phyloP scores from a whole-genome alignment of 2,113 vertebrate genomes.

The Syrmaticus mikado region DNA sequence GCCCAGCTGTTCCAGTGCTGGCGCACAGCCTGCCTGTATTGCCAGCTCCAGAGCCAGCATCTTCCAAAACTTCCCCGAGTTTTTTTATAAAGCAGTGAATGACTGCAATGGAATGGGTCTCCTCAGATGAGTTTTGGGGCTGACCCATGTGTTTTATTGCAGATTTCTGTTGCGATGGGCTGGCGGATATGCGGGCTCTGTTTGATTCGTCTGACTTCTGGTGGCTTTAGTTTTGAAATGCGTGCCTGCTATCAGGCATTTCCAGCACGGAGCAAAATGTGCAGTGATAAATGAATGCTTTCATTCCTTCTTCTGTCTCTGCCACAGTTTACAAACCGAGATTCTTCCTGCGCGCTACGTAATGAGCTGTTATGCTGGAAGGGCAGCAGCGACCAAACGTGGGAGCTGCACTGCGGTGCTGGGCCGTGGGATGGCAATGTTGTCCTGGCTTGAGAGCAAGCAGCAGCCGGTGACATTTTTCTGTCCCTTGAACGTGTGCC shows the following conservation, averaged over 20 bases:
- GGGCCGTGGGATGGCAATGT: constrained; percentile 52
- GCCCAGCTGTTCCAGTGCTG: constrained; percentile 49
- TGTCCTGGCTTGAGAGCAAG: not conserved
- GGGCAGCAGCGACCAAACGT: not conserved
- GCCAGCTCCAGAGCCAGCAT: not conserved
- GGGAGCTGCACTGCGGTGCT: not conserved
- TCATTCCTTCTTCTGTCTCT: not conserved
- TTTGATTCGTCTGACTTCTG: not conserved
- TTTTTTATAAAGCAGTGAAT: not conserved
- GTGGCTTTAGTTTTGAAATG: not conserved
- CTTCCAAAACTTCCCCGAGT: not conserved
- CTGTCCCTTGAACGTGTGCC: not conserved
- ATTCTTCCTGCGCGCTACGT: not conserved
- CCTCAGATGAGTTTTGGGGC: not conserved
- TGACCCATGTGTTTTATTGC: not conserved
- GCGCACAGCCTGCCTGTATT: constrained; percentile 42
- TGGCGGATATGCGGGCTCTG: not conserved
- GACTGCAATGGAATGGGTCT: not conserved
- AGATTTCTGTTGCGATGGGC: not conserved
- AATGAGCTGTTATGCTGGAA: fast-evolving
- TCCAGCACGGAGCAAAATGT: not conserved
- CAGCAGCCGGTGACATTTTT: fast-evolving
- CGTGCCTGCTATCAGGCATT: not conserved
- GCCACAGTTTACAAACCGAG: not conserved
- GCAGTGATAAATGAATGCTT: not conserved